Percentiles rank a stretch among this genome's conserved stretches.
Conservation (phyloP, 2,797 vertebrate species). For the Pygocentrus nattereri region DNA sequence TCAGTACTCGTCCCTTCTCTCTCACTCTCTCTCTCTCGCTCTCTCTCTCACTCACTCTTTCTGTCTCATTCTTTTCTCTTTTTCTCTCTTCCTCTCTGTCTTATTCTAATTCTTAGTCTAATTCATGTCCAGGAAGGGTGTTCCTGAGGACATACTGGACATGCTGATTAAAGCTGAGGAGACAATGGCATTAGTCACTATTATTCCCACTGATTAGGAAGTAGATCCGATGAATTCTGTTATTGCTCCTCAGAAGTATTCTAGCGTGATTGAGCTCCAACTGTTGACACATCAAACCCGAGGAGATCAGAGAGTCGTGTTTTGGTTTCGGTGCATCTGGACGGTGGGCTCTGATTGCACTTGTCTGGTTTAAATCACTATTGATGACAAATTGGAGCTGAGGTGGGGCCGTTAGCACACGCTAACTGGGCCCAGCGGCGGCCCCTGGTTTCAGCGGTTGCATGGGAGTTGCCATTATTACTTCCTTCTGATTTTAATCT, state of each 20-base stretch:
- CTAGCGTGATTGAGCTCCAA: constrained; percentile 46
- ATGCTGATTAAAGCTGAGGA: constrained; percentile 54
- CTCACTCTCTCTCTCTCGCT: background rate
- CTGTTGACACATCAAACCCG: constrained; percentile 42
- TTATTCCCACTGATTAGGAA: constrained; percentile 60
- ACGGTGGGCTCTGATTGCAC: constrained; percentile 58
- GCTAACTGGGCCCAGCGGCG: constrained; percentile 44
- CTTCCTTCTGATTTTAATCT: constrained; percentile 63
- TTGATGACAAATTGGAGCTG: constrained; percentile 58
- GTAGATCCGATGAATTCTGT: constrained; percentile 41
- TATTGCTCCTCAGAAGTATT: constrained; percentile 52
- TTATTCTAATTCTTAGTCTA: constrained; percentile 18
- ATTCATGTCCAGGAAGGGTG: constrained; percentile 58
- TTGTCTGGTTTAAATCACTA: constrained; percentile 55
- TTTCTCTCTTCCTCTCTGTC: background rate
- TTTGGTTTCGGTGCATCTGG: constrained; percentile 59
- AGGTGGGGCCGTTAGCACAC: constrained; percentile 59
- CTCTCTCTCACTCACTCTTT: background rate
- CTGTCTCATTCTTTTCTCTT: too few relatives aligned
- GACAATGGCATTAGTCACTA: constrained; percentile 62
- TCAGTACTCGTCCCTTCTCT: background rate
- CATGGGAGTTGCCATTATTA: constrained; percentile 64
- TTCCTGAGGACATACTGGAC: constrained; percentile 51
- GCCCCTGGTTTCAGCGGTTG: constrained; percentile 44
- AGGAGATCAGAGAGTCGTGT: constrained; percentile 57